Percentiles rank a stretch among this genome's conserved stretches.
Evolutionary conservation across 2,888 invertebrate genomes (phyloP).

Genomic region (Andrena praecox): DNA sequence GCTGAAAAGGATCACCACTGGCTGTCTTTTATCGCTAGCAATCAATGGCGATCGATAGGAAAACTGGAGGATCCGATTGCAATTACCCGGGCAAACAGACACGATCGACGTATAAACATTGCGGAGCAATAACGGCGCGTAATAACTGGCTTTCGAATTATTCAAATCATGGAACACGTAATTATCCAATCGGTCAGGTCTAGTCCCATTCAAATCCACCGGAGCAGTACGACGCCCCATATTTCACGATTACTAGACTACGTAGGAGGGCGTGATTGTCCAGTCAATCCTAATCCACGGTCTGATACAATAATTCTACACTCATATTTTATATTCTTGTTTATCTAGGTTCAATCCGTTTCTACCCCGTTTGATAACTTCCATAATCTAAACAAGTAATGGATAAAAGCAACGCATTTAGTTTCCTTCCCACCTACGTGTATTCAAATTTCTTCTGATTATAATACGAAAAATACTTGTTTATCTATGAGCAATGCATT

Average conservation of each 20-base stretch:
- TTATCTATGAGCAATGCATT: not conserved
- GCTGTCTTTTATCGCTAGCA: not conserved
- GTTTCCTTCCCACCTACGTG: too few species aligned
- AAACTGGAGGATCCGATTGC: constrained; percentile 16
- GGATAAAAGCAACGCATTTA: not conserved
- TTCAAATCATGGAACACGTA: constrained; percentile 27
- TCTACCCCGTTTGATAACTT: not conserved
- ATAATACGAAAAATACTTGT: not conserved
- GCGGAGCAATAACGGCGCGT: constrained; percentile 14
- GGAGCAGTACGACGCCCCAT: constrained; percentile 20
- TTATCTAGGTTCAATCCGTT: not conserved
- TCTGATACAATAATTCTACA: not conserved
- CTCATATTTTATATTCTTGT: constrained; percentile 2
- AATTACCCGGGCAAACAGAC: constrained; percentile 11
- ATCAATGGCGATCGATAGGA: not conserved
- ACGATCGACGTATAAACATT: constrained; percentile 33
- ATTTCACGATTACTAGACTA: constrained; percentile 29
- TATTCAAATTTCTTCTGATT: too few species aligned
- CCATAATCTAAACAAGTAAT: not conserved
- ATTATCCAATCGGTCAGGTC: constrained; percentile 43
- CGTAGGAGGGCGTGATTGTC: constrained; percentile 42
- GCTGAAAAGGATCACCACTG: constrained; percentile 20
- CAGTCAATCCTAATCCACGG: constrained; percentile 14
- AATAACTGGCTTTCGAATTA: constrained; percentile 36
- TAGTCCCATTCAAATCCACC: constrained; percentile 37